Evolutionary conservation across 1,140 invertebrate species (phyloP), one percentile per base, ranked within the genome.

Genomic region (Sesamia nonagrioides): DNA sequence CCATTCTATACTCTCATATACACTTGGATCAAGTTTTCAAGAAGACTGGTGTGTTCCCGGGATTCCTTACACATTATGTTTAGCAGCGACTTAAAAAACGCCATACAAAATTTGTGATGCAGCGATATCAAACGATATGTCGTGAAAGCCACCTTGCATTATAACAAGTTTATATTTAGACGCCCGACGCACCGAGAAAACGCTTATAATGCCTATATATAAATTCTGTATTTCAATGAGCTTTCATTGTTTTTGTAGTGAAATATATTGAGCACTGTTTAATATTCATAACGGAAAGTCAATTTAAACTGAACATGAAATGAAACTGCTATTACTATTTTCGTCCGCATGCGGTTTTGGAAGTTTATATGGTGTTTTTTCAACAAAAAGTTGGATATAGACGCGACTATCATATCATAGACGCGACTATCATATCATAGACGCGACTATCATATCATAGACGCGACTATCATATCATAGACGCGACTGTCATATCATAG

Each of bases 111-210:
- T 61, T 74, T 75, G 58, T 75, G 73, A 75, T 75, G 73, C 27
- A 35, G 40, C 21, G 56, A 18, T 75, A 61, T 42, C 9, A 11
- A 35, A 48, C 27, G 27, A 27, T 27, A 61, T 42, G 72, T 61
- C 56, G 42, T 15, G 73, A 75, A 75, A 75, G 73, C 73, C 73
- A 45, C 73, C 40, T 75, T 75, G 73, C 11, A 21, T 0, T 5
- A 1, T 13, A 56, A 61, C 56, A 75, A 61, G 56, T 75, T 68
- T 15, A 50, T 42, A 42, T 21, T 27, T 45, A 33, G 7, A 63
- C 58, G 42, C 56, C 37, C 15, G 35, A 42, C 71, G 73, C 73
- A 75, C 58, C 73, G 40, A 75, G 52, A 40, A 63, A 40, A 33
- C 56, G 33, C 15, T 50, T 50, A 50, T n/a, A 48, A 17, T 18